Base-by-base conservation (phyloP, 2,888 invertebrate species). In the Bellardia bayeri region DNA sequence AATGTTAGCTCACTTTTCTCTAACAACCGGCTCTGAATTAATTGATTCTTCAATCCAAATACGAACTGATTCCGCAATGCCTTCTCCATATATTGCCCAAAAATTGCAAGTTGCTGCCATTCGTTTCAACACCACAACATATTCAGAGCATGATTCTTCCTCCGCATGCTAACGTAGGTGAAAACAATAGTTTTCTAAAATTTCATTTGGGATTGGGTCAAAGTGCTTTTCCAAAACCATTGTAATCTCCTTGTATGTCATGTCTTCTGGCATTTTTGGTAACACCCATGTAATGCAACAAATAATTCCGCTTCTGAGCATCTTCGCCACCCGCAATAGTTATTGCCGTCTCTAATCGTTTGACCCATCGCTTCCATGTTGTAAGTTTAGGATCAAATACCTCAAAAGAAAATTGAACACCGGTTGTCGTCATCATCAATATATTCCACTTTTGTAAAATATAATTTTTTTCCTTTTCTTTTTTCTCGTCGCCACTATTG, bases 111-210 rank as follows among this genome's bases (percentile, higher is more conserved):
- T 75, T 3, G 74, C 40, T 2, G 75, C 81, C 72, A 82, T 56
- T 37, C 79, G 76, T 51, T 74, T 78, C 4, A 87, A 49, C 2
- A 76, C 74, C 11, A 83, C 64, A 7, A 87, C 42, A 56, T 68
- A 76, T 45, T 85, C 82, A 11, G 74, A 54, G 14, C 66, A 79
- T 11, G 75, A 71, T 71, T 84, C 82, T 4, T 49, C 56, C 40
- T 79, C 23, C 23, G 23, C 75, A 61, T 89, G 88, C 42, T 84
- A 86, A 11, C 85, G 81, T 54, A 82, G 56, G 71, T 86, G 74
- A 30, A 88, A 88, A 30, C 81, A 81, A 42, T 80, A 88, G 64
- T 79, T 88, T 72, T 88, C 82, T 23, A 84, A 61, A 37, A 86
- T 85, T 45, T 86, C 88, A 58, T 85, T 82, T n/a, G 86, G 79